Evolutionary conservation across 2,888 invertebrate species (phyloP).

Genomic region (Cerceris ruficornis): DNA sequence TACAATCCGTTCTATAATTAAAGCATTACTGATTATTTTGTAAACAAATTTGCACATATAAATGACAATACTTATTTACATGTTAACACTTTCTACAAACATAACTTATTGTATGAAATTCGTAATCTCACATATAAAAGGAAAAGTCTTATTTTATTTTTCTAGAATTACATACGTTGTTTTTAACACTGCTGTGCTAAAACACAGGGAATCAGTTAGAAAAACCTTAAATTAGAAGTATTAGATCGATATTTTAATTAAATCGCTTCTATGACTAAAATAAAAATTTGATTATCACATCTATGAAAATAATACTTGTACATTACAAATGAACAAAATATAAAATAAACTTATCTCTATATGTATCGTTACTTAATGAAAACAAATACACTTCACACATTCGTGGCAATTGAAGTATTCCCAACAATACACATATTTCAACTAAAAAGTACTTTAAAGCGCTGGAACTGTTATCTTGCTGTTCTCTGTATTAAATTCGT

Average conservation of each 20-base stretch:
- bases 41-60: conserved; percentile 7
- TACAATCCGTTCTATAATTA: conserved; percentile 97
- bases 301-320: conserved; percentile 14
- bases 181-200: not conserved
- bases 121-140: conserved; percentile 34
- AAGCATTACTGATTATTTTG: conserved; percentile 49
- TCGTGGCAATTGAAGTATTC: no score
- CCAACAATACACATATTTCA: no score
- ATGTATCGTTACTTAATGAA: not conserved
- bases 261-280: conserved; percentile 10
- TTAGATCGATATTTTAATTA: no score
- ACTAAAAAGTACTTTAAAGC: no score
- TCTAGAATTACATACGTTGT: conserved; percentile 7
- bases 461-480: no score
- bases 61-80: not conserved
- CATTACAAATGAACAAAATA: conserved; percentile 33
- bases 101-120: conserved; percentile 19
- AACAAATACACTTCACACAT: no score
- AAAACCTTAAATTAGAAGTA: no score
- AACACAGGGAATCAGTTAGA: not conserved
- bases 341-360: conserved; percentile 17
- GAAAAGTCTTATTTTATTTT: conserved; percentile 24
- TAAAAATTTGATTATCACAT: conserved; percentile 16
- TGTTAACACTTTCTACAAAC: conserved; percentile 1
- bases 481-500: not conserved